A percentile compares a stretch with the other conserved stretches of the same genome.
Evolutionary conservation across 2,888 invertebrate genomes (phyloP).

Genomic region (Polylopha cassiicola): DNA sequence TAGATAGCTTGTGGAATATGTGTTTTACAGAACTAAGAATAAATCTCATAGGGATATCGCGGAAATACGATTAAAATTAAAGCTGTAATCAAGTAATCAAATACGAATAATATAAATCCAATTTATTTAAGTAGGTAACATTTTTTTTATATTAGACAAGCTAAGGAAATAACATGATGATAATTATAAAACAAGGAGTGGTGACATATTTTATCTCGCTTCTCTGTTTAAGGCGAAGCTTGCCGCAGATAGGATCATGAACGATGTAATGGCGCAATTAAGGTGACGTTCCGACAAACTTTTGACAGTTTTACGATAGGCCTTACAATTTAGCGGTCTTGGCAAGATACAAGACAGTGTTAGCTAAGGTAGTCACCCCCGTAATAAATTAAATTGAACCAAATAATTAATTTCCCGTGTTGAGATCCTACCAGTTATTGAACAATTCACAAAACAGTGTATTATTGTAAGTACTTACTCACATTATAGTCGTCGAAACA

Average conservation of each 20-base stretch:
- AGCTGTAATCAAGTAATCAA: too few species aligned
- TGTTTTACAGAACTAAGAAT: neutral
- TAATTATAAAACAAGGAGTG: slow-evolving; percentile 3
- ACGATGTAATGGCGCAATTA: slow-evolving; percentile 22
- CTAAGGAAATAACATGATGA: neutral
- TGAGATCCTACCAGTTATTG: too few species aligned
- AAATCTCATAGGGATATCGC: neutral
- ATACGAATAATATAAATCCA: too few species aligned
- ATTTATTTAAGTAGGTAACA: too few species aligned
- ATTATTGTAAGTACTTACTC: too few species aligned
- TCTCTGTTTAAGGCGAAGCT: slow-evolving; percentile 15
- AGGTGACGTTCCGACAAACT: slow-evolving; percentile 19
- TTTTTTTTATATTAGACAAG: neutral
- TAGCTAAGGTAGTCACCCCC: too few species aligned
- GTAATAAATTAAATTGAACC: too few species aligned
- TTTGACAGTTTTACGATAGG: slow-evolving; percentile 20
- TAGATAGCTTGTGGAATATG: slow-evolving; percentile 1
- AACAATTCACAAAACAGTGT: too few species aligned
- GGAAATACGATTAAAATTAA: too few species aligned
- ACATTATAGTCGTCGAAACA: too few species aligned
- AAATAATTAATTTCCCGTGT: too few species aligned
- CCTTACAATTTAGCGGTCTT: slow-evolving; percentile 20
- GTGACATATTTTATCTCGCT: slow-evolving; percentile 16
- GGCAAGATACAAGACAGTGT: slow-evolving; percentile 14
- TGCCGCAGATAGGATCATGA: slow-evolving; percentile 18